phyloP scores from a whole-genome alignment of 2,113 vertebrate genomes.

The Perca flavescens region DNA sequence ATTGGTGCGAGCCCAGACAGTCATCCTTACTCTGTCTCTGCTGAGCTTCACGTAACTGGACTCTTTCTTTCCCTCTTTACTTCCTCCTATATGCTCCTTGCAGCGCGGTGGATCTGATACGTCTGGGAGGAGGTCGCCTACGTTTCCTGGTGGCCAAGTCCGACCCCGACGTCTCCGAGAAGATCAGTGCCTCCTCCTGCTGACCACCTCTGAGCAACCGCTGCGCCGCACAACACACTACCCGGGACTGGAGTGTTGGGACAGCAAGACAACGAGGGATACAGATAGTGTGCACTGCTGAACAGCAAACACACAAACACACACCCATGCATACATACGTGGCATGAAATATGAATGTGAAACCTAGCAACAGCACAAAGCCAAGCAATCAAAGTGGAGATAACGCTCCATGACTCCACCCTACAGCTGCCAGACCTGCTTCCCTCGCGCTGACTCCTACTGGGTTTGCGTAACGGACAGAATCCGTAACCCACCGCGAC shows the following conservation, averaged over 20 bases:
- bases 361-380: constrained; percentile 46
- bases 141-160: constrained; percentile 95
- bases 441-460: constrained; percentile 28
- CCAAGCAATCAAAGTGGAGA: constrained; percentile 43
- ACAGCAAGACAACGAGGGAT: background rate
- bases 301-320: constrained; percentile 16
- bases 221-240: constrained; percentile 5
- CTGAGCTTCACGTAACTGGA: constrained; percentile 67
- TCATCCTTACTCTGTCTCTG: constrained; percentile 49
- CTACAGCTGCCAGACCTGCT: constrained; percentile 45
- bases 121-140: constrained; percentile 90
- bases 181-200: constrained; percentile 90
- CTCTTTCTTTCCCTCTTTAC: constrained; percentile 22
- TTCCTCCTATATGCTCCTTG: constrained; percentile 24
- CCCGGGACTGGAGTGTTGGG: background rate
- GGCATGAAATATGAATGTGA: constrained; percentile 59
- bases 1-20: constrained; percentile 34
- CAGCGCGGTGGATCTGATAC: constrained; percentile 96
- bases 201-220: constrained; percentile 55
- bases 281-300: constrained; percentile 15
- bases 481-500: constrained; percentile 29
- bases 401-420: constrained; percentile 25
- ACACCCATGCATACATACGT: background rate
- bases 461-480: constrained; percentile 44
- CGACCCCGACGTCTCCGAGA: constrained; percentile 90